These are phyloP conservation scores for Blennius ocellaris DNA, from an alignment of 2,113 vertebrate species.

Conservation along the genomic window DNA sequence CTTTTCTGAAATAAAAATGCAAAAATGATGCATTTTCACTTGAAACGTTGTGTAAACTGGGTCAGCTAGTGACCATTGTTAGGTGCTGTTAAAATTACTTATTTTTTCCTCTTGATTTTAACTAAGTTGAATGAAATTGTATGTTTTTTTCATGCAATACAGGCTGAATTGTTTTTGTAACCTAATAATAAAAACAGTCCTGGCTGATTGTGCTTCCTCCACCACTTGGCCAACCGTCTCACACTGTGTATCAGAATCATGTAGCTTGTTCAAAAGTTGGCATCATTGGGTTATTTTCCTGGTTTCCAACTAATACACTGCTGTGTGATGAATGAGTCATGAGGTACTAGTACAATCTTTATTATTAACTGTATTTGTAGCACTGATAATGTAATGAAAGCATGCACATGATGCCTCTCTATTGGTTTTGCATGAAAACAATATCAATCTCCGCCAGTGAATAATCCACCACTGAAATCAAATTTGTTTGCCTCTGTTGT, in stretches of 20 bases:
- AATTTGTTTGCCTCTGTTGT: slow-evolving; percentile 80
- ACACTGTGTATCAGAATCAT: background rate
- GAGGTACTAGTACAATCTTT: slow-evolving; percentile 38
- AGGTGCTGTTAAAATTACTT: too few relatives aligned
- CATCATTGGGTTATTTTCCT: slow-evolving; percentile 32
- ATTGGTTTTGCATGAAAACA: slow-evolving; percentile 80
- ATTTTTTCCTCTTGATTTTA: too few relatives aligned
- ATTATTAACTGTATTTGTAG: slow-evolving; percentile 64
- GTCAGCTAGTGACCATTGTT: too few relatives aligned
- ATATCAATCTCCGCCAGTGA: slow-evolving; percentile 72
- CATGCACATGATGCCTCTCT: slow-evolving; percentile 64
- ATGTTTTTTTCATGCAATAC: too few relatives aligned
- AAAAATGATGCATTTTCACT: too few relatives aligned
- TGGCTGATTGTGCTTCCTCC: too few relatives aligned
- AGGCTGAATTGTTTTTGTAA: too few relatives aligned
- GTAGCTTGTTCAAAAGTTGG: background rate
- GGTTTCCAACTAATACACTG: background rate
- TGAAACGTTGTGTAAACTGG: too few relatives aligned
- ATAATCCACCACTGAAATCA: slow-evolving; percentile 74
- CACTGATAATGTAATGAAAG: slow-evolving; percentile 69
- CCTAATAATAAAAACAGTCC: too few relatives aligned
- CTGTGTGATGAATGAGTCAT: slow-evolving; percentile 45
- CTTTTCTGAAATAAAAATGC: too few relatives aligned
- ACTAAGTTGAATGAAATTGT: too few relatives aligned
- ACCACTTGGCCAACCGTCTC: background rate